Base-by-base conservation (phyloP, 1,140 invertebrate species). In the Aethina tumida region DNA sequence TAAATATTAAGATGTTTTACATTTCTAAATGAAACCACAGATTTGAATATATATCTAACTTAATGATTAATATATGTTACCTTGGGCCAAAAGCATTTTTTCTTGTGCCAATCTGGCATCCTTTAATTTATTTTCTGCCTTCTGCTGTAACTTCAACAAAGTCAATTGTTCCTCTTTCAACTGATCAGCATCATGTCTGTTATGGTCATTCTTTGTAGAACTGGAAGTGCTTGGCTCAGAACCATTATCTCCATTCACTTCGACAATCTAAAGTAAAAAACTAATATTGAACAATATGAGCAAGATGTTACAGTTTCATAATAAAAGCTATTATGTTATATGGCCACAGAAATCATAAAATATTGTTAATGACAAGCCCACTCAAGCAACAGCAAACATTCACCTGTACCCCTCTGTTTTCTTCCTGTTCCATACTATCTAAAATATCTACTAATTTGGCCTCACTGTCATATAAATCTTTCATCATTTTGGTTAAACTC, bases 391-490 rank as follows among this genome's bases (percentile, higher is more conserved):
- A 20, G 35, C 32, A 39, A 36, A 31, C 30, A 17, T 16, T 45
- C 44, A 46, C 40, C 40, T 44, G 30, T 35, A 36, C 45, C 34
- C 33, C 50, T 30, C 36, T 46, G 6, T 14, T 21, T 9, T 21
- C 20, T 9, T 33, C 29, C 18, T 35, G 28, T 35, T 49, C 37
- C 43, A 54, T 48, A 39, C 50, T 49, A 33, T 35, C 40, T 42
- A 63, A 47, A 31, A 61, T 49, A 22, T 38, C 41, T 22, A 50
- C 39, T 31, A 64, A 53, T 50, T 62, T 62, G 25, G 34, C 41
- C 50, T 61, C 59, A 47, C 60, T 62, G 41, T 64, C 60, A 48
- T 43, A 38, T 30, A 62, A 49, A 43, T 60, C 58, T 27, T 50
- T 50, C 31, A 57, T 43, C 43, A 60, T 53, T 46, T 51, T 43